Evolutionary conservation across 2,113 vertebrate genomes (phyloP), one percentile per base, ranked within the genome.

Genomic region (Edolisoma coerulescens): DNA sequence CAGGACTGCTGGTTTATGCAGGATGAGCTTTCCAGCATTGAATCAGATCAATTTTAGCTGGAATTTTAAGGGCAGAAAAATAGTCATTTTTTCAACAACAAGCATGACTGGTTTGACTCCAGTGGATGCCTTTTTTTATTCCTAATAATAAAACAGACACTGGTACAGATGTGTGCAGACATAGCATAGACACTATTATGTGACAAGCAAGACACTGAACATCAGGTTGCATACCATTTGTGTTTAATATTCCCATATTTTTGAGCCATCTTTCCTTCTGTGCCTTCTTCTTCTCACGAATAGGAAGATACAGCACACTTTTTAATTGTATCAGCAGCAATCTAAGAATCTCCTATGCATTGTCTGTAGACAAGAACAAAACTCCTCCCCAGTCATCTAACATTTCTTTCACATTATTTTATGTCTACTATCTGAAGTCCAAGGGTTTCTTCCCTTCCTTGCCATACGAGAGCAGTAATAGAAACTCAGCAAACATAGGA

Each of bases 61-160:
- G 23, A 53, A 96, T 75, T 85, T 95, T 73, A 96, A 87, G 30
- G 33, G 30, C 19, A 87, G 41, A 85, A 89, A 71, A 95, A 45
- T 7, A 73, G 4, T 41, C 0, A 23, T 59, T 69, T 93, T 84
- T 83, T 70, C 33, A 52, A 85, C 37, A 78, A 79, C 35, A 91
- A 69, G 39, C 39, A 77, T 23, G 42, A 86, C 19, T 24, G 54
- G 17, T 86, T 47, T 83, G 47, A 80, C 50, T 59, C 28, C 13
- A 65, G 47, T 28, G 52, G 42, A 59, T 80, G 61, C 22, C 22
- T 85, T 87, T 82, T 63, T 69, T 88, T 59, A 76, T 54, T 45
- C 24, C 63, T 68, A 90, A 70, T 73, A 73, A 89, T 76, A 59
- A 71, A 39, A 32, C 3, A 87, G 42, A 59, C 23, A 65, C 2